A percentile compares a stretch with the other conserved stretches of the same genome.
Conservation (phyloP, 2,888 invertebrate genomes). For the Limnephilus auricula region DNA sequence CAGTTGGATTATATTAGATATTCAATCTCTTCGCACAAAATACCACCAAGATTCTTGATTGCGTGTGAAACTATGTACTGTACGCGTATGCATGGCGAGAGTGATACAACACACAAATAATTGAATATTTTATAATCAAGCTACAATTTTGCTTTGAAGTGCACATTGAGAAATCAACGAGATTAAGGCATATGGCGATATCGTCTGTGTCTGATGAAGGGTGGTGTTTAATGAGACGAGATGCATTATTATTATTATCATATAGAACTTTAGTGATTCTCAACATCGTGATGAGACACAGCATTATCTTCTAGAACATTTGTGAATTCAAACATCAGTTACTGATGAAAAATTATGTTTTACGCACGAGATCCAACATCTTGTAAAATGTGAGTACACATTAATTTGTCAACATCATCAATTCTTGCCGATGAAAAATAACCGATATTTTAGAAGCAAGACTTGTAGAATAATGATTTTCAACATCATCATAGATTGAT, state of each 20-base stretch:
- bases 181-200: conserved; percentile 64
- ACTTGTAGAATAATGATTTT: background rate
- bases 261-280: background rate
- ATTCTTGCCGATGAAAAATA: background rate
- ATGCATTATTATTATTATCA: background rate
- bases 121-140: conserved; percentile 36
- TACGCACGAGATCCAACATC: background rate
- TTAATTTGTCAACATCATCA: background rate
- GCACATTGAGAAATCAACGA: conserved; percentile 38
- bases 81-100: background rate
- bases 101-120: conserved; percentile 22
- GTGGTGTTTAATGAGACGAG: conserved; percentile 29
- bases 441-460: background rate
- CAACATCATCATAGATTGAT: background rate
- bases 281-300: background rate
- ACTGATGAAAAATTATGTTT: background rate
- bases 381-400: background rate
- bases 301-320: too few relatives aligned
- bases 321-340: too few relatives aligned
- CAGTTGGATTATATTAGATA: conserved; percentile 7
- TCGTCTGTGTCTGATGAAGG: conserved; percentile 29
- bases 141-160: conserved; percentile 34
- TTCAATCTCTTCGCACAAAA: background rate
- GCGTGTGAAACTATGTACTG: background rate
- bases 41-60: background rate